Conservation (phyloP, 2,797 vertebrate genomes). For the Xyrichtys novacula region DNA sequence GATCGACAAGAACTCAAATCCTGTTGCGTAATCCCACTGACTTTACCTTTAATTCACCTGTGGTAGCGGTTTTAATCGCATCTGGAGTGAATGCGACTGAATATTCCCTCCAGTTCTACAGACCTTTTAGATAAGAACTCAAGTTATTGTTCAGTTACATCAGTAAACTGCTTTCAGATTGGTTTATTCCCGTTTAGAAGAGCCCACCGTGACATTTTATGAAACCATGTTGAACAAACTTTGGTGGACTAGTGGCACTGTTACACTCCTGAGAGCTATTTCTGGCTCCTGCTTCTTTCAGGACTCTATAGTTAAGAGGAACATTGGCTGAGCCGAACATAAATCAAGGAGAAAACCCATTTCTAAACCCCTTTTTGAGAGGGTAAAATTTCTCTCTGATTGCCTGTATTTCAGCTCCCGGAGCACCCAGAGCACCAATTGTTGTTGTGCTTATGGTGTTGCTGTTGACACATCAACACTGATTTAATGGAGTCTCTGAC, state of each 20-base stretch:
- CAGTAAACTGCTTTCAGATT: neutral
- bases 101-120: no score
- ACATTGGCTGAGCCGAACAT: conserved; percentile 20
- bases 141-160: neutral
- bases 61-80: no score
- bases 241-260: neutral
- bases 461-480: conserved; percentile 45
- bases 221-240: neutral
- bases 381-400: conserved; percentile 29
- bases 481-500: conserved; percentile 67
- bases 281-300: neutral
- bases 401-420: conserved; percentile 26
- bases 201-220: neutral
- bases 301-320: conserved; percentile 19
- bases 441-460: conserved; percentile 17
- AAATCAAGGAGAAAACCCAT: conserved; percentile 40
- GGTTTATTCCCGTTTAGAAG: neutral
- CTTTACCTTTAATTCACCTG: no score
- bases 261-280: neutral
- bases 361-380: conserved; percentile 29
- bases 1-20: no score
- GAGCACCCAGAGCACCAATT: neutral
- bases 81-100: no score
- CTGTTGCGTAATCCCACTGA: no score
- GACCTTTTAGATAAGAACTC: neutral